Evolutionary conservation across 2,888 invertebrate genomes (phyloP).

Genomic region (Spialia ferax): DNA sequence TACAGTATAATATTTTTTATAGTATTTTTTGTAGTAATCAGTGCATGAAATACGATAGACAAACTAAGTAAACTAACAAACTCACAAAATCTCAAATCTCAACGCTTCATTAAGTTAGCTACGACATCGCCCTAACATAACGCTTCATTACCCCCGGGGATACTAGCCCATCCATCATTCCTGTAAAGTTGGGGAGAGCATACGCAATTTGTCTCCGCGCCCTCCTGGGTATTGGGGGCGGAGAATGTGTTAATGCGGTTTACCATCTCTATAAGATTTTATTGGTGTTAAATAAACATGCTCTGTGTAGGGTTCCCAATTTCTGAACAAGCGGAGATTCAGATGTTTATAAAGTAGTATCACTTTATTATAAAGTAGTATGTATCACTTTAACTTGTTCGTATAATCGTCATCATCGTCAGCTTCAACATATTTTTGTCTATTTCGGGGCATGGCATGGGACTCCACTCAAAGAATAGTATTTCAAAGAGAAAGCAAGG

Average conservation of each 20-base stretch:
- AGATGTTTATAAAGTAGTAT: not conserved
- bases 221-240: constrained; percentile 4
- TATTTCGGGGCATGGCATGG: too few species aligned
- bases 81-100: not conserved
- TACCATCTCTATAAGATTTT: constrained; percentile 10
- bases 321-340: too few species aligned
- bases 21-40: too few species aligned
- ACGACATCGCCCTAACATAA: constrained; percentile 30
- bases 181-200: constrained; percentile 47
- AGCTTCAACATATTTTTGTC: too few species aligned
- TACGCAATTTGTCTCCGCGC: constrained; percentile 32
- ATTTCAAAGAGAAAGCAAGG: too few species aligned
- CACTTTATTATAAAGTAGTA: not conserved
- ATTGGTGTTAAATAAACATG: not conserved
- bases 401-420: too few species aligned
- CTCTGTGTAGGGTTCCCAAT: not conserved
- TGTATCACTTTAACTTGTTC: not conserved
- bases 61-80: not conserved
- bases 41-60: too few species aligned
- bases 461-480: too few species aligned
- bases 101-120: not conserved
- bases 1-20: too few species aligned
- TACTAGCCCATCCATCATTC: constrained; percentile 48
- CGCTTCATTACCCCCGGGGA: constrained; percentile 47
- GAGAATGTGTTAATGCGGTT: constrained; percentile 11